Conservation (phyloP, 2,797 vertebrate genomes). For the Avahi laniger region DNA sequence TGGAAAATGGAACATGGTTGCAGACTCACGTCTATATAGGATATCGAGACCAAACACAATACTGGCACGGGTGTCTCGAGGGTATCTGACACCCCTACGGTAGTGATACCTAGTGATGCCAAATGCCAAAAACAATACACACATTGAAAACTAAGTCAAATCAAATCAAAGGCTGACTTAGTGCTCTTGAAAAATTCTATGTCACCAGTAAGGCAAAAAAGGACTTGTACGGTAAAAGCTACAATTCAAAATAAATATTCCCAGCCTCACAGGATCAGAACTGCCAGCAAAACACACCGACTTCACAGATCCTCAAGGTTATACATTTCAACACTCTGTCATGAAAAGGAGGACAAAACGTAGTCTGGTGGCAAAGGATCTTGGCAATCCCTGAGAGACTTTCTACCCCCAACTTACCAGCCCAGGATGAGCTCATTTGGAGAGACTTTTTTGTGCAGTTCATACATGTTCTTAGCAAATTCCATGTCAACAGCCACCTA, state of each 20-base stretch:
- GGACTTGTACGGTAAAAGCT: not conserved
- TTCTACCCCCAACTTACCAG: slow-evolving; percentile 86
- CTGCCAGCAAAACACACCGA: not conserved
- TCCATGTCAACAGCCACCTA: slow-evolving; percentile 99
- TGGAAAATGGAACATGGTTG: slow-evolving; percentile 68
- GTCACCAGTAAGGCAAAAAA: not conserved
- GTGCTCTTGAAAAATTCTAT: not conserved
- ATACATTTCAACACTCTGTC: not conserved
- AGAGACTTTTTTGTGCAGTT: slow-evolving; percentile 97
- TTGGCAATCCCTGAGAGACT: not conserved
- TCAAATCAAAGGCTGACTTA: not conserved
- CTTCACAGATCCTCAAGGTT: not conserved
- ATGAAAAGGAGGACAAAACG: not conserved
- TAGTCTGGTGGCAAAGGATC: not conserved
- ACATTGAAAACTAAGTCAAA: not conserved
- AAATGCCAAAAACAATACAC: not conserved
- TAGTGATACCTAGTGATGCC: not conserved
- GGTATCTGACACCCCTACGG: not conserved
- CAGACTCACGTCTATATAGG: not conserved
- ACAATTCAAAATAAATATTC: not conserved
- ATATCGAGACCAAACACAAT: not conserved
- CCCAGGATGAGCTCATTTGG: slow-evolving; percentile 98
- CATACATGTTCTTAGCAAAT: slow-evolving; percentile 99
- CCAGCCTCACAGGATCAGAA: not conserved
- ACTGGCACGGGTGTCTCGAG: not conserved